phyloP scores from a whole-genome alignment of 2,797 vertebrate genomes.

The Poecilia wingei region DNA sequence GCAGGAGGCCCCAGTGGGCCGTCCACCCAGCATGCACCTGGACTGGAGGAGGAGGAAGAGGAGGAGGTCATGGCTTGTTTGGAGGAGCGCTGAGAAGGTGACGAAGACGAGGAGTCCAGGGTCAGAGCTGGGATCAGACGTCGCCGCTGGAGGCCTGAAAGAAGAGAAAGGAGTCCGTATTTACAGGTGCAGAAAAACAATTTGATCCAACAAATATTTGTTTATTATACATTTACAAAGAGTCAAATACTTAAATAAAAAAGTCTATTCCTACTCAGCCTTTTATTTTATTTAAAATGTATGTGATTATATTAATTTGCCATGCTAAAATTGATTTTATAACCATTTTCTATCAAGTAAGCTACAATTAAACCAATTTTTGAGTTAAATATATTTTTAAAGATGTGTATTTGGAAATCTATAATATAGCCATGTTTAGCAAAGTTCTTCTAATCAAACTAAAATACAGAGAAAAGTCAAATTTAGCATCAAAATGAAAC shows the following conservation, averaged over 20 bases:
- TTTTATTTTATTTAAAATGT: not conserved
- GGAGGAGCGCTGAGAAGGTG: conserved; percentile 78
- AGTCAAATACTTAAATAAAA: not conserved
- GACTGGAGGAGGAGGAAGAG: conserved; percentile 79
- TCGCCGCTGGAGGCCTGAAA: conserved; percentile 89
- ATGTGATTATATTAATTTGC: not conserved
- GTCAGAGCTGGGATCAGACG: conserved; percentile 92
- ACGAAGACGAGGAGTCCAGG: conserved; percentile 83
- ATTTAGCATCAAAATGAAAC: not conserved
- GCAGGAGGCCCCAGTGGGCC: conserved; percentile 87
- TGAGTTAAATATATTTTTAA: not conserved
- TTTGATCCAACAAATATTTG: not conserved
- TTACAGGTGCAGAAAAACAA: not conserved
- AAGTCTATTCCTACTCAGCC: not conserved
- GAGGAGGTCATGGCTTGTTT: conserved; percentile 85
- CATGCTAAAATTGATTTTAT: not conserved
- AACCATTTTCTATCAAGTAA: not conserved
- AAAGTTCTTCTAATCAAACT: not conserved
- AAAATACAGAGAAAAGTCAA: not conserved
- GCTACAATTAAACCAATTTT: not conserved
- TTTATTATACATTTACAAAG: not conserved
- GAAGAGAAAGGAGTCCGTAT: not conserved
- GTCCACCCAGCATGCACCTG: conserved; percentile 94
- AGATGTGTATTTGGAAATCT: not conserved
- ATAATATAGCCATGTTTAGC: not conserved